Conservation (phyloP, 2,797 vertebrate species). For the Mus caroli region DNA sequence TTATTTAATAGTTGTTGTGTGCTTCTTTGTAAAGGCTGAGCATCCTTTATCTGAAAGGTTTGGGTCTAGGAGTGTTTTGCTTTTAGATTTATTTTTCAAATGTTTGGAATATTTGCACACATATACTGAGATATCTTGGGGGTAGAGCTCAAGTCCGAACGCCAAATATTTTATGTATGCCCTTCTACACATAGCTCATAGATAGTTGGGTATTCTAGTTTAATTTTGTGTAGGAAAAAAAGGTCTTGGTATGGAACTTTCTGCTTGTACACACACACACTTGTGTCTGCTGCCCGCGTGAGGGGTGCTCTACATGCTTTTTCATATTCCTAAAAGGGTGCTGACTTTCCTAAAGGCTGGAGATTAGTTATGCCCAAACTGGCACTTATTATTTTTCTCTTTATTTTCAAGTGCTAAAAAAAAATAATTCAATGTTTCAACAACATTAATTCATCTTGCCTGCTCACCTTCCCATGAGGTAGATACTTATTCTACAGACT, state of each 20-base stretch:
- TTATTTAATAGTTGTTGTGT: slow-evolving; percentile 20
- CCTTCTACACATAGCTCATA: neutral
- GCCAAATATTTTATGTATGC: neutral
- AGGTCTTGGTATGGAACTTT: neutral
- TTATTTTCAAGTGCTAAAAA: slow-evolving; percentile 26
- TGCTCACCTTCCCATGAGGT: neutral
- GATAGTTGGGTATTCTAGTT: neutral
- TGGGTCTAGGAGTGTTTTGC: neutral
- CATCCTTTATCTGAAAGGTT: neutral
- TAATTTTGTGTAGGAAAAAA: neutral
- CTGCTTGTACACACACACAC: neutral
- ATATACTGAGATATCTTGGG: neutral
- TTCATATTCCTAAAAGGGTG: neutral
- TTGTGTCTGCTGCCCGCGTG: neutral
- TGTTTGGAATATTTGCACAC: neutral
- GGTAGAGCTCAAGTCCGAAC: neutral
- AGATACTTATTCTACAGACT: neutral
- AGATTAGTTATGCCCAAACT: neutral
- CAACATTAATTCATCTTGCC: neutral
- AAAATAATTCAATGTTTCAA: neutral
- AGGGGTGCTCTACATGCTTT: neutral
- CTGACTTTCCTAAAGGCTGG: slow-evolving; percentile 18
- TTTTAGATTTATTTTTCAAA: neutral
- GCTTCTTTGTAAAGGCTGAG: neutral
- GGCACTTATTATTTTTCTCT: neutral